Conservation (phyloP, 37 sponge, comb jelly and placozoan species). For the Crambe crambe region DNA sequence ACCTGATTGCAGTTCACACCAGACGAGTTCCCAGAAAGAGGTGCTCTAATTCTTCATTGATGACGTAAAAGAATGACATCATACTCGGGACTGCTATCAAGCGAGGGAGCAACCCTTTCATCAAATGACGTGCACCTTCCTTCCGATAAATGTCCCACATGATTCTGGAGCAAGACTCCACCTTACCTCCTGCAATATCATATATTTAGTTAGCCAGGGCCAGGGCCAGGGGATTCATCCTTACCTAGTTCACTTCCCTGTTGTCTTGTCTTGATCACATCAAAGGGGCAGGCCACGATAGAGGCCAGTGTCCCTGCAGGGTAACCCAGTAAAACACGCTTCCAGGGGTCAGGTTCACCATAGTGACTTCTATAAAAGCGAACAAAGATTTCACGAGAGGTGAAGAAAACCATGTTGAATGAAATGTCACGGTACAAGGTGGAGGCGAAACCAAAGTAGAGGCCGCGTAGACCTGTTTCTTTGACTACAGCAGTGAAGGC, state of each 20-base stretch:
- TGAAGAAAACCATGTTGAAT: constrained; percentile 81
- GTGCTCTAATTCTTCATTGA: constrained; percentile 70
- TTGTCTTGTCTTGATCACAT: constrained; percentile 84
- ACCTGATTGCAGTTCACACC: no score
- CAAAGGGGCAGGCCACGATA: constrained; percentile 72
- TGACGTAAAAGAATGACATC: constrained; percentile 75
- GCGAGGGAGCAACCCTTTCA: constrained; percentile 79
- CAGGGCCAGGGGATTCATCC: background rate
- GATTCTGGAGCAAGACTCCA: background rate
- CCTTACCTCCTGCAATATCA: background rate
- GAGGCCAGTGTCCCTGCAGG: constrained; percentile 63
- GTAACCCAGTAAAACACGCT: constrained; percentile 49
- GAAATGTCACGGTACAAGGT: constrained; percentile 79
- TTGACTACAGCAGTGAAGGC: constrained; percentile 68
- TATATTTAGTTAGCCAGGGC: background rate
- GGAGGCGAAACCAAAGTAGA: constrained; percentile 66
- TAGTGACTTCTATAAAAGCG: constrained; percentile 10
- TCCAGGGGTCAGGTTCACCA: constrained; percentile 15
- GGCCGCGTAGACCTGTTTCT: constrained; percentile 57
- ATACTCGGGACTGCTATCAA: constrained; percentile 74
- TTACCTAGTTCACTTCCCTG: constrained; percentile 71
- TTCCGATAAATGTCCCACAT: constrained; percentile 40
- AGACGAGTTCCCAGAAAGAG: constrained; percentile 2
- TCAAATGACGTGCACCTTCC: constrained; percentile 67
- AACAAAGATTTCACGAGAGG: constrained; percentile 49